phyloP scores from a whole-genome alignment of 2,888 invertebrate species.

The Tinea trinotella region DNA sequence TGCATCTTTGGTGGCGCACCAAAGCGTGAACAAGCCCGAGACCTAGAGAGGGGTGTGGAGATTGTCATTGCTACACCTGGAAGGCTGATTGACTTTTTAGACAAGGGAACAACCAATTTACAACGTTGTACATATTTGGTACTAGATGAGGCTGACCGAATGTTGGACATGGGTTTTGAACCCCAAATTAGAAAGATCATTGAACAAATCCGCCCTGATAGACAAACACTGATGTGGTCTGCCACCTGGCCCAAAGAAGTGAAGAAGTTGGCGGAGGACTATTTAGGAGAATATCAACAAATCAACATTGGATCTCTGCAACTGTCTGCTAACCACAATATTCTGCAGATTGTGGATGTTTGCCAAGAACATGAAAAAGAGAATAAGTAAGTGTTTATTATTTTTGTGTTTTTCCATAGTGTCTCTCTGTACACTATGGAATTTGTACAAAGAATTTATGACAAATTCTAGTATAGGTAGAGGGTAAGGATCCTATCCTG shows the following conservation, averaged over 20 bases:
- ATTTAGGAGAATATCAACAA: constrained; percentile 90
- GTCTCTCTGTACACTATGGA: constrained; percentile 18
- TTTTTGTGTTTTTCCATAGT: too few species aligned
- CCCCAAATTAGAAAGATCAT: constrained; percentile 95
- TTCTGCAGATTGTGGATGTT: constrained; percentile 88
- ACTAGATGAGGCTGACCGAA: constrained; percentile 92
- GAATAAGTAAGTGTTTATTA: constrained; percentile 63
- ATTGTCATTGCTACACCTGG: constrained; percentile 94
- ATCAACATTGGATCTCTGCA: constrained; percentile 92
- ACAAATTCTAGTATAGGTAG: too few species aligned
- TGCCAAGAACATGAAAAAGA: constrained; percentile 91
- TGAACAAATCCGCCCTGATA: constrained; percentile 92
- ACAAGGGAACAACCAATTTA: constrained; percentile 81
- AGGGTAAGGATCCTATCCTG: too few species aligned
- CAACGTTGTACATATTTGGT: constrained; percentile 87
- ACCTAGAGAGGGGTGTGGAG: constrained; percentile 84
- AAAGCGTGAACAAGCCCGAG: constrained; percentile 80
- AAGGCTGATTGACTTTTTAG: constrained; percentile 87
- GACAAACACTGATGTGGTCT: constrained; percentile 98
- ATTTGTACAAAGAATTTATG: constrained; percentile 32
- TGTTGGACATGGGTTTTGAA: constrained; percentile 99
- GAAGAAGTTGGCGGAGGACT: constrained; percentile 91
- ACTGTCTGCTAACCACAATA: constrained; percentile 92
- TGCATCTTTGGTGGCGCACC: constrained; percentile 96
- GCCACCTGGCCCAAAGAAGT: constrained; percentile 99